Evolutionary conservation across 1,140 invertebrate species (phyloP).

Genomic region (Drosophila lacteicornis): DNA sequence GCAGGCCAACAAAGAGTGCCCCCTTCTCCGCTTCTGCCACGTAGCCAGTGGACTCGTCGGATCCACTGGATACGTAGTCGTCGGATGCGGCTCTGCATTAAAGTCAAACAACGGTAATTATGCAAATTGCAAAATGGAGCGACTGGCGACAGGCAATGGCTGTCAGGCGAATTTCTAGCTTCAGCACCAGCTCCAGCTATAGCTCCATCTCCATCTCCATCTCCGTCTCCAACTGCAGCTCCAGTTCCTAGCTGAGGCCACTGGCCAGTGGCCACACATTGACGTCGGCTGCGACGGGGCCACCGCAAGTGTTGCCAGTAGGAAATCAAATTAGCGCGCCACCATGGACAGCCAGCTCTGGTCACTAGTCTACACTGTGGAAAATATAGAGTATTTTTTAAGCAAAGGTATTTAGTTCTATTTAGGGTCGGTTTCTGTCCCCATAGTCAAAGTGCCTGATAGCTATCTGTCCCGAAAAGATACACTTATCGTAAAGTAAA

Average conservation of each 20-base stretch:
- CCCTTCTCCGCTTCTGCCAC: constrained; percentile 14
- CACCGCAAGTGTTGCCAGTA: constrained; percentile 77
- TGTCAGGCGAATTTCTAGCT: constrained; percentile 41
- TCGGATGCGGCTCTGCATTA: constrained; percentile 73
- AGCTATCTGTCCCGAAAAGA: too few species aligned
- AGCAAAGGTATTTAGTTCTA: too few species aligned
- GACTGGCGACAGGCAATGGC: constrained; percentile 43
- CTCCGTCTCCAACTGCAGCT: background rate
- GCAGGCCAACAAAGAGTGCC: constrained; percentile 47
- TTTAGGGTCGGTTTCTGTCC: too few species aligned
- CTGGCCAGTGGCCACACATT: constrained; percentile 35
- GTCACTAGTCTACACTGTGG: constrained; percentile 2
- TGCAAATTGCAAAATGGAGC: constrained; percentile 82
- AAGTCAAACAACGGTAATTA: constrained; percentile 82
- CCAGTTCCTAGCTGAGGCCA: constrained; percentile 28
- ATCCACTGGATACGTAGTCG: constrained; percentile 51
- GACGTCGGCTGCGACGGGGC: constrained; percentile 33
- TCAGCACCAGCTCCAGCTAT: constrained; percentile 27
- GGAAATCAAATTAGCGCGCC: constrained; percentile 79
- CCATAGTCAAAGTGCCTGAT: too few species aligned
- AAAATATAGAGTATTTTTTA: too few species aligned
- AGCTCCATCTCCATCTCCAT: constrained; percentile 13
- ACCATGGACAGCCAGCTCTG: constrained; percentile 51
- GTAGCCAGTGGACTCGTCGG: constrained; percentile 22
- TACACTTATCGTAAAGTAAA: too few species aligned